A percentile compares a stretch with the other conserved stretches of the same genome.
Evolutionary conservation across 1,140 invertebrate genomes (phyloP).

Genomic region (Protaetia brevitarsis): DNA sequence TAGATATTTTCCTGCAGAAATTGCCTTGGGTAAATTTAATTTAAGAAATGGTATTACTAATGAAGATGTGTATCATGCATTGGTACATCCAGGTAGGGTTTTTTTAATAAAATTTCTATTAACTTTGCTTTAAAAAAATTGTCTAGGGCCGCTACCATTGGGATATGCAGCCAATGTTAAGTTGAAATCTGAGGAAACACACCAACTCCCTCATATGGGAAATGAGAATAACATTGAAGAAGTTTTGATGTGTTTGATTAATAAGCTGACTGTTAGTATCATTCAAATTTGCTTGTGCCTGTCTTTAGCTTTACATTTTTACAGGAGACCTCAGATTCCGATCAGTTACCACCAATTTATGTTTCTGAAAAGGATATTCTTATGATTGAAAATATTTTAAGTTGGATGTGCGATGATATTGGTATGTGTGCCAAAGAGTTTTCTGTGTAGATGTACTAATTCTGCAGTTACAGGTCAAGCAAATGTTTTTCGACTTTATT

Average conservation of each 20-base stretch:
- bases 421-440: slow-evolving; percentile 39
- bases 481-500: slow-evolving; percentile 53
- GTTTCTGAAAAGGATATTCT: slow-evolving; percentile 49
- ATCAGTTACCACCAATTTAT: slow-evolving; percentile 51
- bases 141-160: slow-evolving; percentile 49
- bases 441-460: background rate
- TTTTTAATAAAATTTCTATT: background rate
- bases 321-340: slow-evolving; percentile 26
- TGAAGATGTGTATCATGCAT: slow-evolving; percentile 50
- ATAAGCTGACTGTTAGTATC: slow-evolving; percentile 40
- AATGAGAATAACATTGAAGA: slow-evolving; percentile 36
- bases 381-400: slow-evolving; percentile 47
- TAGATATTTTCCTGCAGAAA: slow-evolving; percentile 22
- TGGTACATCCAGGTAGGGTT: slow-evolving; percentile 52
- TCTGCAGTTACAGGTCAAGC: background rate
- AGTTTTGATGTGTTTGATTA: slow-evolving; percentile 35
- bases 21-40: slow-evolving; percentile 46
- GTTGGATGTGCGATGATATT: slow-evolving; percentile 46
- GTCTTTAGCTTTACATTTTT: slow-evolving; percentile 31
- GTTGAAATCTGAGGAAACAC: slow-evolving; percentile 49
- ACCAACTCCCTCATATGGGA: slow-evolving; percentile 50
- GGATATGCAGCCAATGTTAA: slow-evolving; percentile 54
- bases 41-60: slow-evolving; percentile 52
- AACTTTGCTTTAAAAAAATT: too few relatives aligned
- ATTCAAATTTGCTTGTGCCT: slow-evolving; percentile 34